Percentiles rank a stretch among this genome's conserved stretches.
Evolutionary conservation across 2,888 invertebrate genomes (phyloP).

Genomic region (Ferdinandea cuprea): DNA sequence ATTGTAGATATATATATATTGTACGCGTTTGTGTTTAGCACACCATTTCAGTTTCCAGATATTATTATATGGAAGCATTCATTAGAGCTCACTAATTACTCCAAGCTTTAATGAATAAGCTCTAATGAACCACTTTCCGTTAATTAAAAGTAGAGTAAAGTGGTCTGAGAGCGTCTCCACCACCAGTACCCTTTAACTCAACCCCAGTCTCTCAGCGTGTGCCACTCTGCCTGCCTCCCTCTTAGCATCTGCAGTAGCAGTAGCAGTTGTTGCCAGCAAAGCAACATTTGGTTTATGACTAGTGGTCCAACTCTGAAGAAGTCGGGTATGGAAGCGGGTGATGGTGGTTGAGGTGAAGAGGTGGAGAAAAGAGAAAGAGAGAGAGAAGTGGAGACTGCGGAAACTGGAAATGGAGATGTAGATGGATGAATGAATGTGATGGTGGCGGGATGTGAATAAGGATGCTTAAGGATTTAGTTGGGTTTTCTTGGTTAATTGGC

Average conservation of each 20-base stretch:
- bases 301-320: slow-evolving; percentile 68
- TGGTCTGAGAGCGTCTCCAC: slow-evolving; percentile 77
- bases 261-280: slow-evolving; percentile 72
- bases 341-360: slow-evolving; percentile 7
- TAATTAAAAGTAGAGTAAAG: slow-evolving; percentile 90
- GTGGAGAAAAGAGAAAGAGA: too few relatives aligned
- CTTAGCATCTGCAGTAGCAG: slow-evolving; percentile 50
- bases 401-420: slow-evolving; percentile 29
- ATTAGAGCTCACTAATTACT: slow-evolving; percentile 95
- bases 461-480: slow-evolving; percentile 75
- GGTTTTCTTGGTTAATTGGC: slow-evolving; percentile 75
- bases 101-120: slow-evolving; percentile 95
- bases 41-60: slow-evolving; percentile 82
- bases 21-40: slow-evolving; percentile 85
- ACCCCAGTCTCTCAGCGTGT: slow-evolving; percentile 26
- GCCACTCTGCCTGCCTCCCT: neutral
- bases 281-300: slow-evolving; percentile 75
- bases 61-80: slow-evolving; percentile 85
- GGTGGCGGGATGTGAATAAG: slow-evolving; percentile 75
- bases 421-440: slow-evolving; percentile 69
- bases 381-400: slow-evolving; percentile 14
- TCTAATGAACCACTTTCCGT: slow-evolving; percentile 96
- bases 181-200: slow-evolving; percentile 62
- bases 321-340: slow-evolving; percentile 9
- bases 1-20: slow-evolving; percentile 14